Evolutionary conservation across 2,797 vertebrate genomes (phyloP).

Genomic region (Rhinella marina): DNA sequence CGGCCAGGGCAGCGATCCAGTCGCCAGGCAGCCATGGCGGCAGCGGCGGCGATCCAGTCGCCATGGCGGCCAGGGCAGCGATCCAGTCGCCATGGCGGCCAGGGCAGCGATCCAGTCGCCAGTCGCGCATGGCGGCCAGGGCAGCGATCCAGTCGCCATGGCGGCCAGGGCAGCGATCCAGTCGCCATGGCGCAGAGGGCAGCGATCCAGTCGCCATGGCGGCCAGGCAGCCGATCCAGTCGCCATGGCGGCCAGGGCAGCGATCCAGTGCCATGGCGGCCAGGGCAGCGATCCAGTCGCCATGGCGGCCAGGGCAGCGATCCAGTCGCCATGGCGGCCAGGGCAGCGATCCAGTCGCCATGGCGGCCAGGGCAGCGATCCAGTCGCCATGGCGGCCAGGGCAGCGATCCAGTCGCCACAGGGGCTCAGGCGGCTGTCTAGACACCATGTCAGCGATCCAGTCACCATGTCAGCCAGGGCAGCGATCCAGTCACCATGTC

Average conservation of each 20-base stretch:
- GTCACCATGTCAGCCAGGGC: neutral
- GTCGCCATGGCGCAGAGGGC: neutral
- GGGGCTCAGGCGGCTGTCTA: no score
- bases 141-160: no score
- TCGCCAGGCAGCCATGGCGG: neutral
- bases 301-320: neutral
- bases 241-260: neutral
- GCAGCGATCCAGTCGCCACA: neutral
- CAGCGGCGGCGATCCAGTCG: neutral
- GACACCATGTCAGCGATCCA: neutral
- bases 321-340: neutral
- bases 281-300: no score
- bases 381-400: neutral
- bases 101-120: neutral
- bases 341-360: neutral
- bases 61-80: neutral
- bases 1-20: neutral
- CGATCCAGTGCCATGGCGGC: neutral
- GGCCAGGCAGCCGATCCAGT: neutral
- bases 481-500: no score
- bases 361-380: neutral
- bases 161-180: neutral
- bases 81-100: neutral
- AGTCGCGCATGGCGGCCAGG: neutral
- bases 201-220: neutral